Evolutionary conservation across 2,888 invertebrate genomes (phyloP), one percentile per base, ranked within the genome.

Genomic region (Drosophila melanosoma): DNA sequence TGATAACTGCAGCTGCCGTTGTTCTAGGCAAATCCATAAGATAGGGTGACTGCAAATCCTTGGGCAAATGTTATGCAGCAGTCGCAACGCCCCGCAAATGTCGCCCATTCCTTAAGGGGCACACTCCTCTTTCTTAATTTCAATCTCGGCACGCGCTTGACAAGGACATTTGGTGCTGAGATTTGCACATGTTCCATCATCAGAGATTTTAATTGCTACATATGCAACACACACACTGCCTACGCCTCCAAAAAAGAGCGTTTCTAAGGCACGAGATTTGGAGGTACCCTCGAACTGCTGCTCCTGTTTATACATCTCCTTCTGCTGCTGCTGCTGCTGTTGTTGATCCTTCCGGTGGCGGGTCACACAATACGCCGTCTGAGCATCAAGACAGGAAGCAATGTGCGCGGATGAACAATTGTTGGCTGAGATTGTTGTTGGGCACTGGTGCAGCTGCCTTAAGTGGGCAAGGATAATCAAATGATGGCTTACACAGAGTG

Each of bases 381-480:
- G 80, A 78, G 67, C 71, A 63, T 63, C 65, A 79, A 81, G 83
- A 91, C 92, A 92, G 92, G 93, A 93, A 92, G 92, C 92, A 91
- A 92, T 92, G 91, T 92, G 93, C 89, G 82, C 82, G 82, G 66
- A 64, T 62, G 90, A 90, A 90, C 89, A 87, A 88, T 87, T 88
- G 83, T 59, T 79, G 65, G 76, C 79, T 71, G 70, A 79, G 83
- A 84, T 82, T 87, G 52, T 33, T 56, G 26, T 63, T 72, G 60
- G 58, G 57, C 42, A 42, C 57, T 51, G 71, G 74, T 68, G 73
- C 81, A 82, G 82, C 83, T 82, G 86, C 83, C 69, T 77, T 67
- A 77, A 86, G 89, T 90, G 89, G 89, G 77, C 87, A 83, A 75
- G 82, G 74, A 89, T 90, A 83, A 85, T 82, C 83, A 77, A 76